A percentile compares a stretch with the other conserved stretches of the same genome.
Evolutionary conservation across 2,797 vertebrate genomes (phyloP).

Genomic region (Martes flavigula): DNA sequence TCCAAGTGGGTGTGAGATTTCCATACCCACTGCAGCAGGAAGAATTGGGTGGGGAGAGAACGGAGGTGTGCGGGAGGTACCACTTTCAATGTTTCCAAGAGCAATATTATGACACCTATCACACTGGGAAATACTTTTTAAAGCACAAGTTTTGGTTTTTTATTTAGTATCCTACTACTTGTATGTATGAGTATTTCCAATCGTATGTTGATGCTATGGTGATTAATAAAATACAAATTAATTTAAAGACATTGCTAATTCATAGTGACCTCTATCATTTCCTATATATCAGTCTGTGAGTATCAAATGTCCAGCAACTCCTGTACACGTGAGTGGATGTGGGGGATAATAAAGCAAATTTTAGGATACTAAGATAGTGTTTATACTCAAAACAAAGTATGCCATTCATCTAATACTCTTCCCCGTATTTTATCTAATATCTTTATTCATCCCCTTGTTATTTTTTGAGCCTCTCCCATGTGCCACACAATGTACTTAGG

Average conservation of each 20-base stretch:
- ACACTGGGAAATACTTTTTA: not conserved
- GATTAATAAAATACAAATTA: constrained; percentile 22
- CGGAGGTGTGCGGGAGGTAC: not conserved
- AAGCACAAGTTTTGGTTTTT: not conserved
- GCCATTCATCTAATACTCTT: not conserved
- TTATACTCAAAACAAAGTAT: not conserved
- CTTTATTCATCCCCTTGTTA: not conserved
- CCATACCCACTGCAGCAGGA: not conserved
- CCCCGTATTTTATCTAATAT: not conserved
- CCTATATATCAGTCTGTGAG: not conserved
- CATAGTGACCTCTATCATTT: not conserved
- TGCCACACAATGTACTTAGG: not conserved
- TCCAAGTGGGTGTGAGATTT: not conserved
- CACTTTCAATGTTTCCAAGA: not conserved
- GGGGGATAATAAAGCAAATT: not conserved
- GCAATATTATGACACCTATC: not conserved
- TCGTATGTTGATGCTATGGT: not conserved
- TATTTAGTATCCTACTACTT: not conserved
- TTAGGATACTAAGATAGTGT: not conserved
- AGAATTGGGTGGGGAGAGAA: not conserved
- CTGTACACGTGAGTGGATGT: too few species aligned
- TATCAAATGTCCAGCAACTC: not conserved
- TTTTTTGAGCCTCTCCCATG: not conserved
- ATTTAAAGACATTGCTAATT: not conserved
- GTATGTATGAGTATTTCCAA: not conserved